Evolutionary conservation across 92 coral and sea anemone genomes (phyloP).

Genomic region (Heteractis magnifica): DNA sequence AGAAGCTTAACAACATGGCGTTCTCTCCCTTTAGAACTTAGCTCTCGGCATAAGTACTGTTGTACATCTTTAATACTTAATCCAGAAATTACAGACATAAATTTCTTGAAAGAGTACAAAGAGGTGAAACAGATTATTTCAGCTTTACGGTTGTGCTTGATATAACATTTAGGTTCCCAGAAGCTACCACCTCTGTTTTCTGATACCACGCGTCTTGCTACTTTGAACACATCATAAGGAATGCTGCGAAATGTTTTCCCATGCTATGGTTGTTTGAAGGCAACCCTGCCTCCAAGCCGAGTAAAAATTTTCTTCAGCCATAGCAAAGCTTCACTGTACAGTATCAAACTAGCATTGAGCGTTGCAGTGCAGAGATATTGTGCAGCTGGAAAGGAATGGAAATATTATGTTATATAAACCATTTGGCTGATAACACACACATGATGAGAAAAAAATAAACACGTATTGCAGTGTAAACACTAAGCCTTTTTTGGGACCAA

Average conservation of each 20-base stretch:
- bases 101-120: constrained; percentile 30
- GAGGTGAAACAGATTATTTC: constrained; percentile 55
- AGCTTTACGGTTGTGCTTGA: constrained; percentile 45
- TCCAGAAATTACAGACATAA: constrained; percentile 35
- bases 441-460: too few species aligned
- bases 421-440: too few species aligned
- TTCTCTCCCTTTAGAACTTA: constrained; percentile 29
- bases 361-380: constrained; percentile 9
- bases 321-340: constrained; percentile 44
- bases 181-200: constrained; percentile 28
- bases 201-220: constrained; percentile 47
- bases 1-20: constrained; percentile 41
- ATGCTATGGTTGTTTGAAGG: constrained; percentile 47
- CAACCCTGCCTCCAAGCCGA: constrained; percentile 40
- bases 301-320: constrained; percentile 47
- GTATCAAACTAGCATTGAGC: constrained; percentile 45
- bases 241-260: constrained; percentile 50
- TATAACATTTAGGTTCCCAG: constrained; percentile 53
- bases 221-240: constrained; percentile 56
- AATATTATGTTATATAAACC: too few species aligned
- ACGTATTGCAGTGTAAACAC: too few species aligned
- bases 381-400: constrained; percentile 2
- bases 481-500: too few species aligned
- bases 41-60: constrained; percentile 29
- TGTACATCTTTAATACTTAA: constrained; percentile 30